Conservation (phyloP, 1,140 invertebrate genomes). For the Helicorthomorpha holstii region DNA sequence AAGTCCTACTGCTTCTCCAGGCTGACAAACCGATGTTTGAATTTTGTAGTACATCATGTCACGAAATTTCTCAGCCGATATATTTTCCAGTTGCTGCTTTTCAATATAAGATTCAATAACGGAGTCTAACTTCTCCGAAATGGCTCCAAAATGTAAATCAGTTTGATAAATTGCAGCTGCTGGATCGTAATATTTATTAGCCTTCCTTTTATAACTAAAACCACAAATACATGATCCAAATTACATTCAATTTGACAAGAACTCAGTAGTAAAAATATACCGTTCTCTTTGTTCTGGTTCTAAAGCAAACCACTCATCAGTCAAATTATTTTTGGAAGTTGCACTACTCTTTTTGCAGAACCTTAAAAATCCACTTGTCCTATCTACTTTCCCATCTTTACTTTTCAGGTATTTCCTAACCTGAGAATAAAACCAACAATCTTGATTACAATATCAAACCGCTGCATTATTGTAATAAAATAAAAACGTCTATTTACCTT, state of each 20-base stretch:
- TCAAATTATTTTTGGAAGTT: conserved; percentile 7
- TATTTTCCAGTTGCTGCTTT: conserved; percentile 21
- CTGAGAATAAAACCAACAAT: background rate
- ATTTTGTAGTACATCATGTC: conserved; percentile 60
- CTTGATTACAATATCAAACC: too few relatives aligned
- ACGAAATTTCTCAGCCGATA: conserved; percentile 27
- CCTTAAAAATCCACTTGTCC: background rate
- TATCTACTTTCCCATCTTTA: background rate
- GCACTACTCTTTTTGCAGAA: background rate
- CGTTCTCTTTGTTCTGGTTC: conserved; percentile 13
- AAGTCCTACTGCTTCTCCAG: conserved; percentile 92
- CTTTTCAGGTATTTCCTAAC: background rate
- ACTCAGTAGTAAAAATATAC: background rate
- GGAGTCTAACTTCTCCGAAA: conserved; percentile 52
- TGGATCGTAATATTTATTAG: conserved; percentile 38
- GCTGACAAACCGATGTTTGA: conserved; percentile 54
- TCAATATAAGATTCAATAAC: conserved; percentile 47
- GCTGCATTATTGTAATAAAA: background rate
- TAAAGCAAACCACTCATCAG: conserved; percentile 18
- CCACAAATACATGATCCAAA: too few relatives aligned
- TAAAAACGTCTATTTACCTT: conserved; percentile 13
- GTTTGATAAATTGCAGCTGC: conserved; percentile 46
- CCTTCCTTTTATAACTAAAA: too few relatives aligned
- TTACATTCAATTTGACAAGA: too few relatives aligned
- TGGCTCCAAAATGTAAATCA: conserved; percentile 53